Evolutionary conservation across 2,888 invertebrate genomes (phyloP).

Genomic region (Orchestes rusci): DNA sequence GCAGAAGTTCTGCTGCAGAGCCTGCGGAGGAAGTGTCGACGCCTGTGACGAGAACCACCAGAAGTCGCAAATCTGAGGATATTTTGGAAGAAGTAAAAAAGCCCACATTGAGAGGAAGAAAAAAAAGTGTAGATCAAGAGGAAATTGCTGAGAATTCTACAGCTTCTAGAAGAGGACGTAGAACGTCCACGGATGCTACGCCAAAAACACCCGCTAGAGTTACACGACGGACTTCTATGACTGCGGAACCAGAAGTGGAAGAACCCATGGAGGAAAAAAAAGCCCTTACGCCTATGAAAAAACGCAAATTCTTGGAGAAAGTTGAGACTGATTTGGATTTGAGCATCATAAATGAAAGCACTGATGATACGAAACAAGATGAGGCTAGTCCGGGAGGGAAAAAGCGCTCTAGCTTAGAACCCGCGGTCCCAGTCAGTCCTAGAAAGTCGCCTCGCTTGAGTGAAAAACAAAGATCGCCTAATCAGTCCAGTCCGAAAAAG

Average conservation of each 20-base stretch:
- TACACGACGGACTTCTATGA: slow-evolving; percentile 11
- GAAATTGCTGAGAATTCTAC: slow-evolving; percentile 12
- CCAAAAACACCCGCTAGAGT: slow-evolving; percentile 17
- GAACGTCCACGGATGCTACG: slow-evolving; percentile 24
- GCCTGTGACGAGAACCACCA: slow-evolving; percentile 12
- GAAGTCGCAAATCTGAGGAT: slow-evolving; percentile 19
- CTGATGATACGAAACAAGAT: slow-evolving; percentile 20
- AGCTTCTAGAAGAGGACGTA: slow-evolving; percentile 20
- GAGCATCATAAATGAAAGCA: slow-evolving; percentile 26
- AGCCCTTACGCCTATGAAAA: slow-evolving; percentile 19
- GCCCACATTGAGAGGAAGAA: slow-evolving; percentile 19
- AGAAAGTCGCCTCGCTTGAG: slow-evolving; percentile 26
- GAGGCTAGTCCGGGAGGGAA: background rate
- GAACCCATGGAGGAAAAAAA: slow-evolving; percentile 4
- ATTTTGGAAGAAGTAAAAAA: slow-evolving; percentile 20
- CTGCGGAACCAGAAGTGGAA: slow-evolving; percentile 12
- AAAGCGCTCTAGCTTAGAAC: slow-evolving; percentile 1
- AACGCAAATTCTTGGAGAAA: slow-evolving; percentile 16
- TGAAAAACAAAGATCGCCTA: slow-evolving; percentile 2
- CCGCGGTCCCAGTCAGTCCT: background rate
- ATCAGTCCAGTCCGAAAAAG: background rate
- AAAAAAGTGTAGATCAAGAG: slow-evolving; percentile 15
- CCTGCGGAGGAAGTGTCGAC: slow-evolving; percentile 8
- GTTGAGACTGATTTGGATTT: slow-evolving; percentile 25
- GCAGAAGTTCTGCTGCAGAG: slow-evolving; percentile 15